Evolutionary conservation across 2,113 vertebrate species (phyloP).

Genomic region (Oreocharis arfaki): DNA sequence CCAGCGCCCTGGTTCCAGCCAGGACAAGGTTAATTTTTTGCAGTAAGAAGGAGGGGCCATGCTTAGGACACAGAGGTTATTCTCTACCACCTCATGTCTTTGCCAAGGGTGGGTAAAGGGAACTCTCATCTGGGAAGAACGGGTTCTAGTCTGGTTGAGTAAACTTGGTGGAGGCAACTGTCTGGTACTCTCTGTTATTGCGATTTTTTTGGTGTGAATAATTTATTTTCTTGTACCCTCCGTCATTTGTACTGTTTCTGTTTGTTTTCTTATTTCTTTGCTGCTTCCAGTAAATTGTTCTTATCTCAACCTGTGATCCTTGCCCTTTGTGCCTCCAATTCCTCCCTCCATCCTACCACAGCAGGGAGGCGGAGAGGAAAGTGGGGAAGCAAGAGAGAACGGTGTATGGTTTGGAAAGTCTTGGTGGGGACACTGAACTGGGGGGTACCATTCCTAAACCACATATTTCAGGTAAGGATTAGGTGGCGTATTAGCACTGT

Average conservation of each 20-base stretch:
- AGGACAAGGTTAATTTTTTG: neutral
- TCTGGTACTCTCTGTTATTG: neutral
- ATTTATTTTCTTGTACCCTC: neutral
- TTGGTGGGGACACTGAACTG: neutral
- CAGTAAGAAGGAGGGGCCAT: neutral
- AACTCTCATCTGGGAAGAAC: neutral
- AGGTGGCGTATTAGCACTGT: neutral
- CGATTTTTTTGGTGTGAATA: neutral
- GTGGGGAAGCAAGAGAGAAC: neutral
- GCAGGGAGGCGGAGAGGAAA: neutral
- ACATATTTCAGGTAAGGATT: neutral
- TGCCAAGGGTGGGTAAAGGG: neutral
- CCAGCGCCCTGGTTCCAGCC: neutral
- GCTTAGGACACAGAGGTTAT: neutral
- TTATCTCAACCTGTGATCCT: neutral
- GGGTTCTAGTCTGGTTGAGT: neutral
- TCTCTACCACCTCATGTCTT: neutral
- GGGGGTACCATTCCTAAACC: neutral
- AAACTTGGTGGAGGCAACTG: neutral
- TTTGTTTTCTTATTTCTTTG: neutral
- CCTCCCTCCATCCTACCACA: fast-evolving
- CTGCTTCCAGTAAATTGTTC: neutral
- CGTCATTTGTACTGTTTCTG: neutral
- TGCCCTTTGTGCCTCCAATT: neutral
- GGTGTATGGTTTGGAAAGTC: neutral